Conservation (phyloP, 2,888 invertebrate genomes). For the Mechanitis mazaeus region DNA sequence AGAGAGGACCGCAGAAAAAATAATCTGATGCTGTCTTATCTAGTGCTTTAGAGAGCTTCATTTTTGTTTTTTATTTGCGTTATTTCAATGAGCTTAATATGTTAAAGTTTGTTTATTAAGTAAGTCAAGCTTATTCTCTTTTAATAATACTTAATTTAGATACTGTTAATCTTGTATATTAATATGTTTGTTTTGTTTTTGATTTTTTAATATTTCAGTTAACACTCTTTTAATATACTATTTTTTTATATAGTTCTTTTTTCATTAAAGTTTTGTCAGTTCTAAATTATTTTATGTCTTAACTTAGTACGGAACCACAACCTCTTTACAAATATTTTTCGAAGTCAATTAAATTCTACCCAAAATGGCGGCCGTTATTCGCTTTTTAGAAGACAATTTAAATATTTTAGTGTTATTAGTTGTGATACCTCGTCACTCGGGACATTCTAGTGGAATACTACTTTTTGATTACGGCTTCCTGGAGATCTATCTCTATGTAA, state of each 20-base stretch:
- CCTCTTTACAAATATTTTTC: constrained; percentile 46
- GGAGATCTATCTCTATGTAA: background rate
- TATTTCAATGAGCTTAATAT: too few relatives aligned
- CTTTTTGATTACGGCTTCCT: background rate
- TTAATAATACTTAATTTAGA: too few relatives aligned
- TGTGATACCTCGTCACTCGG: constrained; percentile 32
- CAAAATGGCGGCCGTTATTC: constrained; percentile 47
- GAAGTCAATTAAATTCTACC: constrained; percentile 64
- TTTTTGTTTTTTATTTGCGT: too few relatives aligned
- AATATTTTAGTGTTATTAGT: constrained; percentile 56
- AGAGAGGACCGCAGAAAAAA: constrained; percentile 29
- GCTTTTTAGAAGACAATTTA: constrained; percentile 43
- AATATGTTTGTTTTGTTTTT: too few relatives aligned
- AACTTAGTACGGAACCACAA: constrained; percentile 20
- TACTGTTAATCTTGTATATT: too few relatives aligned
- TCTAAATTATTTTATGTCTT: background rate
- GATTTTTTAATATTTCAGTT: too few relatives aligned
- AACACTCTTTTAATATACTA: too few relatives aligned
- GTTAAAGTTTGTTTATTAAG: too few relatives aligned
- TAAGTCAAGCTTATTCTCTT: too few relatives aligned
- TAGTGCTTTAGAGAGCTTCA: background rate
- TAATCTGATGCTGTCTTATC: background rate
- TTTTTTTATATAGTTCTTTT: background rate
- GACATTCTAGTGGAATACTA: constrained; percentile 18
- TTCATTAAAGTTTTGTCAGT: constrained; percentile 18